Base-by-base conservation (phyloP, 2,113 vertebrate genomes). In the Pituophis catenifer region DNA sequence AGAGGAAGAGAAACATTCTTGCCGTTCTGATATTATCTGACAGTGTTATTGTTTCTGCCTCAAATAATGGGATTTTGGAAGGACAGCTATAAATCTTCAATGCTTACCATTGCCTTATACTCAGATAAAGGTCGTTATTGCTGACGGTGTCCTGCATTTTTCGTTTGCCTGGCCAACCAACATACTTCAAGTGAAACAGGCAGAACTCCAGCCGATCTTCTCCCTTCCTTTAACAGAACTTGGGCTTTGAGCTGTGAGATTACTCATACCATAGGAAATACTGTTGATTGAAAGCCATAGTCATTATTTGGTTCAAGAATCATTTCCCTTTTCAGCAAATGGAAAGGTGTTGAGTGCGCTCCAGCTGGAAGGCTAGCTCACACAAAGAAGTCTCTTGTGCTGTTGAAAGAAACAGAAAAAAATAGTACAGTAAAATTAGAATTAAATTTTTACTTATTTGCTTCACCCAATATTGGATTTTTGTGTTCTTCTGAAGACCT, bases 1-100 rank as follows among this genome's bases (percentile, higher is more conserved):
- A 93, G 81, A 93, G 92, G 89, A 93, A 93, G 89, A 86, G n/a
- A 86, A 90, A 33, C 55, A 59, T 57, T 65, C 92, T 93, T 87
- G 57, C 58, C 52, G 13, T 93, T 54, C 81, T 87, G 89, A 65
- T 93, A 93, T 90, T 52, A 93, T 90, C 81, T 93, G 92, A 50
- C 54, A 59, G 54, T 90, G 90, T 87, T 86, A 59, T 90, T 90
- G n/a, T 52, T 59, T 81, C 57, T 65, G 81, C 53, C 53, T 89
- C 89, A 90, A 86, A 65, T 62, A 93, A 90, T 90, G 52, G 55
- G 33, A 54, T 90, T 87, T 89, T 93, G 55, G 89, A 44, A 62
- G 87, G n/a, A 62, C 86, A 85, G 54, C 57, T 65, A 65, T 58
- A 90, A 65, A 86, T 86, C 92, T 93, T 90, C 57, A 53, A 44